phyloP scores from a whole-genome alignment of 53 echinoderm and acorn worm species.

The Henricia sp. region DNA sequence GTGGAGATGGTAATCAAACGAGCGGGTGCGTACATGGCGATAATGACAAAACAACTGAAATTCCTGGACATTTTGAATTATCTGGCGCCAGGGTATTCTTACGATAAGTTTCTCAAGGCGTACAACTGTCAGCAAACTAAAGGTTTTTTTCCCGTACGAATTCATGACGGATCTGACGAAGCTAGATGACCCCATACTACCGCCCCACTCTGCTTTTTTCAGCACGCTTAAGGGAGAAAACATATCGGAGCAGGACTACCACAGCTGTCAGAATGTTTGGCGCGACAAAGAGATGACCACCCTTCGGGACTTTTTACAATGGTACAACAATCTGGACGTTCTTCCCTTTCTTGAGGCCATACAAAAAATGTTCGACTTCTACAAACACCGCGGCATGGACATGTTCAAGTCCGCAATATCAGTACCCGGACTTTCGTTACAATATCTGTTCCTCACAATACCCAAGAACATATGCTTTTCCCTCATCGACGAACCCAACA shows the following conservation, averaged over 20 bases:
- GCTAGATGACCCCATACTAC: constrained; percentile 12
- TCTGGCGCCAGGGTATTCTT: constrained; percentile 46
- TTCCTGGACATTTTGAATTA: too few relatives aligned
- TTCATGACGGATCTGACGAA: constrained; percentile 48
- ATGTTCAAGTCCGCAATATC: background rate
- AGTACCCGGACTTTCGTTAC: too few relatives aligned
- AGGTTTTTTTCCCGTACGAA: constrained; percentile 61
- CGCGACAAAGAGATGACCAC: constrained; percentile 34
- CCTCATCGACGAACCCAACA: too few relatives aligned
- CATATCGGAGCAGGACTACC: constrained; percentile 37
- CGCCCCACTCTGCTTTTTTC: constrained; percentile 22
- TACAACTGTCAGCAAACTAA: constrained; percentile 42
- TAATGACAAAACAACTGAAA: constrained; percentile 6
- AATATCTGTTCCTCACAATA: too few relatives aligned
- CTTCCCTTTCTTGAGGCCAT: constrained; percentile 60
- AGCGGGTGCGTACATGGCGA: constrained; percentile 5
- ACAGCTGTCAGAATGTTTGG: constrained; percentile 40
- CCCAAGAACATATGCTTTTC: too few relatives aligned
- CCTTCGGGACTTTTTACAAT: constrained; percentile 47
- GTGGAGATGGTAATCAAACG: constrained; percentile 10
- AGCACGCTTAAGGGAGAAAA: constrained; percentile 29
- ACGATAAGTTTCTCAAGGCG: constrained; percentile 54
- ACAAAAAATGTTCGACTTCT: constrained; percentile 59
- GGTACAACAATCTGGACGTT: constrained; percentile 68
- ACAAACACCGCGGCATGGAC: too few relatives aligned